Evolutionary conservation across 1,140 invertebrate genomes (phyloP), one percentile per base, ranked within the genome.

Genomic region (Oppia nitens): DNA sequence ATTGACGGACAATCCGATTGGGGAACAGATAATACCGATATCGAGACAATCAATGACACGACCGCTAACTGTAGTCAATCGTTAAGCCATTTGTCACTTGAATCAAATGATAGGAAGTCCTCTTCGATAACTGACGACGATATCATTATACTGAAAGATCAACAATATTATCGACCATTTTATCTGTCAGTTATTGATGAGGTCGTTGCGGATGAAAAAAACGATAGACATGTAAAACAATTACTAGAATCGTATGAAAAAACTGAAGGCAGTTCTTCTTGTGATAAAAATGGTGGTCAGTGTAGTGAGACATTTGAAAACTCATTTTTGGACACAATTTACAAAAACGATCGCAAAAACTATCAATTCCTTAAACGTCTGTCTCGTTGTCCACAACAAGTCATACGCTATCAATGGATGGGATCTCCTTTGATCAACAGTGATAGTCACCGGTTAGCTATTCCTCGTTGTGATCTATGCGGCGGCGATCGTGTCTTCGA

Each of bases 311-410:
- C 27, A 21, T 56, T 51, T 61, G 60, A 61, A 6, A 50, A 61
- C 3, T 11, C 25, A 1, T 58, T 56, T 20, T 14, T 53, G 6
- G 20, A 29, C 11, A 47, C 47, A 3, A 48, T 57, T 52, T 2
- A 52, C 32, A 14, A 14, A 21, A 53, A 51, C 47, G 60, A 61
- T 54, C 45, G 26, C 25, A 24, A n/a, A 6, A 52, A 26, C 24
- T 61, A 61, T 53, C 27, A 57, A 56, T 61, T 61, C 25, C 52
- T 55, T 28, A 61, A 61, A 53, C 56, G 26, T n/a, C 29, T 61
- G 20, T 11, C 24, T 40, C n/a, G 27, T 24, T 50, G 26, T 53
- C 54, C 60, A 2, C 47, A 52, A 20, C 60, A 61, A 50, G 25
- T 61, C 2, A 61, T 61, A 21, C 45, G 60, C 11, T 61, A 61